phyloP scores from a whole-genome alignment of 2,888 invertebrate species.

The Odontothrips loti region DNA sequence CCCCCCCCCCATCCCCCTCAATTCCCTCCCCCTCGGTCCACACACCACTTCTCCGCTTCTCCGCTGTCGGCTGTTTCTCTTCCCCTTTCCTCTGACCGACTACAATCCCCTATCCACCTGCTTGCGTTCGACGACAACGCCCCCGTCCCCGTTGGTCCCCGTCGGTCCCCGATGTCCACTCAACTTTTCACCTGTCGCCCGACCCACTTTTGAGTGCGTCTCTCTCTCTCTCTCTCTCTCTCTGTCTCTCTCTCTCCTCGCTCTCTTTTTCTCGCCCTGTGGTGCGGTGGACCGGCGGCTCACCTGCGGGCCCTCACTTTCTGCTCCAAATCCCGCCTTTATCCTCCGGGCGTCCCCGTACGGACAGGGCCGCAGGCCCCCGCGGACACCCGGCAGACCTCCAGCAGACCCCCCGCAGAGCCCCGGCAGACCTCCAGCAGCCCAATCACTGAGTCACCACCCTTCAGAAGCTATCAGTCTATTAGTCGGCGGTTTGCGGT shows the following conservation, averaged over 20 bases:
- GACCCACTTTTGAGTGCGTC: slow-evolving; percentile 6
- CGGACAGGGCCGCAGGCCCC: too few relatives aligned
- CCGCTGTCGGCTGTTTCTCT: too few relatives aligned
- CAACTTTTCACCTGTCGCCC: background rate
- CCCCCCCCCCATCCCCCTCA: background rate
- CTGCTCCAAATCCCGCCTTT: slow-evolving; percentile 19
- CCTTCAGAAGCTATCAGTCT: slow-evolving; percentile 8
- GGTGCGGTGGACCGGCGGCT: background rate
- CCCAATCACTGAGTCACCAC: background rate
- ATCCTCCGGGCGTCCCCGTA: background rate
- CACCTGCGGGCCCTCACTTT: background rate
- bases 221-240: background rate
- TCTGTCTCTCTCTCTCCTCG: background rate
- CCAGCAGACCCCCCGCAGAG: background rate
- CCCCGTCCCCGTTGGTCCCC: background rate
- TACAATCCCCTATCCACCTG: background rate
- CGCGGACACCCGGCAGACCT: background rate
- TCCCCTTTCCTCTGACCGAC: background rate
- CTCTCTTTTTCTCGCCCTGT: background rate
- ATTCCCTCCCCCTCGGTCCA: too few relatives aligned
- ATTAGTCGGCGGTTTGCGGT: slow-evolving; percentile 2
- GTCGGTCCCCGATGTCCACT: background rate
- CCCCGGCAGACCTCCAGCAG: background rate
- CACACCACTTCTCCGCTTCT: too few relatives aligned
- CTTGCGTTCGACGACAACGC: background rate